These are phyloP conservation scores for Oceanodroma leucorhoa DNA, from an alignment of 2,797 vertebrate species.

Conservation along the genomic window DNA sequence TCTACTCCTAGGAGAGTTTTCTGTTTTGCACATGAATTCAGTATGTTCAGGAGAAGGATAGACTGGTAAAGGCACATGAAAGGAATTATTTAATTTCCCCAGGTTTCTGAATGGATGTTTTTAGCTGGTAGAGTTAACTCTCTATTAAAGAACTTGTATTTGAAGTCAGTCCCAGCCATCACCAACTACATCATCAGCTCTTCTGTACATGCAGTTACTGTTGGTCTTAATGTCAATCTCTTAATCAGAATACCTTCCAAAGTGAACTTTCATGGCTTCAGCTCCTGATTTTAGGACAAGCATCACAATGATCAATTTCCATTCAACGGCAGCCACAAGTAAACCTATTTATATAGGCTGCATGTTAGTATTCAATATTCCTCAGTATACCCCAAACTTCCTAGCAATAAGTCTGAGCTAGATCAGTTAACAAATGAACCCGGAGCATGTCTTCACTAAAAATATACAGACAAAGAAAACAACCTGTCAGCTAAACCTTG, in stretches of 20 bases:
- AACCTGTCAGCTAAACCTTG: neutral
- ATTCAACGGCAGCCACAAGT: neutral
- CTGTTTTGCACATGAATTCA: neutral
- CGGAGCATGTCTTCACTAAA: neutral
- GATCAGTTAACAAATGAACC: neutral
- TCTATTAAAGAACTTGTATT: neutral
- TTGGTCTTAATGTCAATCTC: neutral
- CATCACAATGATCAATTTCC: neutral
- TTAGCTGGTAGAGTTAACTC: neutral
- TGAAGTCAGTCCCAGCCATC: neutral
- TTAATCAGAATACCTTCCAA: neutral
- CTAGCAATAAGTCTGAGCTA: neutral
- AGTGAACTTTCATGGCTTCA: neutral
- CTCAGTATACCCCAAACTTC: neutral
- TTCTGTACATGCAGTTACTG: neutral
- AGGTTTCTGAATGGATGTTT: neutral
- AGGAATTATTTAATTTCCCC: neutral
- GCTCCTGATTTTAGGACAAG: neutral
- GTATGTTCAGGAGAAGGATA: neutral
- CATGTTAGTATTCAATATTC: neutral
- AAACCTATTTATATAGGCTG: neutral
- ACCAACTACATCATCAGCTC: neutral
- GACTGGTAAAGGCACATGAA: neutral
- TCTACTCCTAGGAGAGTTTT: neutral
- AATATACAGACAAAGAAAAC: neutral